Percentiles rank a stretch among this genome's conserved stretches.
These are phyloP conservation scores for Pheucticus melanocephalus DNA, from an alignment of 2,113 vertebrate species.

Conservation along the genomic window DNA sequence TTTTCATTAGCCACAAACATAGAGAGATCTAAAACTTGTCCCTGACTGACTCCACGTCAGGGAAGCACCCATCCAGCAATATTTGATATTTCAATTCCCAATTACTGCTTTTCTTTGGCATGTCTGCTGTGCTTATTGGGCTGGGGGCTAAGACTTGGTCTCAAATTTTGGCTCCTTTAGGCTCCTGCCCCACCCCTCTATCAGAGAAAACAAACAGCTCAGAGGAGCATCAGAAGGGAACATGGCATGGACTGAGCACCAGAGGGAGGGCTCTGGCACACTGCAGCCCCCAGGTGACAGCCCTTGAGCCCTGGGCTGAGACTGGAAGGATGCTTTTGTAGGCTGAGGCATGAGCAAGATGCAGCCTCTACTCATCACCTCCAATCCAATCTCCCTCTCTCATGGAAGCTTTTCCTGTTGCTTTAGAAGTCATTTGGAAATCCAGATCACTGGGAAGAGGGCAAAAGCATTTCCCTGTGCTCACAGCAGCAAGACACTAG, in stretches of 20 bases:
- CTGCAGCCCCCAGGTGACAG: neutral
- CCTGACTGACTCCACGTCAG: neutral
- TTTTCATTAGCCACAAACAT: neutral
- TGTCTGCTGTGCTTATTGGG: neutral
- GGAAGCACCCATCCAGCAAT: neutral
- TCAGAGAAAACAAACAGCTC: neutral
- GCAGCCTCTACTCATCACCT: neutral
- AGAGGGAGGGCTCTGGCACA: neutral
- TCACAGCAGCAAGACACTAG: neutral
- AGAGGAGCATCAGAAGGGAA: neutral
- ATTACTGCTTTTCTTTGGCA: neutral
- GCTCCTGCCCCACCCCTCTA: neutral
- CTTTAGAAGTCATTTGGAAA: neutral
- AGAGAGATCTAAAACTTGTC: neutral
- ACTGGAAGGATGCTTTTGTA: neutral
- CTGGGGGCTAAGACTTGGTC: neutral
- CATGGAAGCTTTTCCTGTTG: neutral
- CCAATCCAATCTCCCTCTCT: neutral
- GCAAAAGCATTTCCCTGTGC: neutral
- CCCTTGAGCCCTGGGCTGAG: neutral
- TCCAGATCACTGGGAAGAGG: neutral
- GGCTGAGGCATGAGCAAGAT: neutral
- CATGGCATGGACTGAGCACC: neutral
- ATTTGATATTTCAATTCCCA: neutral
- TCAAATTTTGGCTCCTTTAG: neutral